Percentiles rank a stretch among this genome's conserved stretches.
Conservation (phyloP, 2,888 invertebrate species). For the Eupithecia subumbrata region DNA sequence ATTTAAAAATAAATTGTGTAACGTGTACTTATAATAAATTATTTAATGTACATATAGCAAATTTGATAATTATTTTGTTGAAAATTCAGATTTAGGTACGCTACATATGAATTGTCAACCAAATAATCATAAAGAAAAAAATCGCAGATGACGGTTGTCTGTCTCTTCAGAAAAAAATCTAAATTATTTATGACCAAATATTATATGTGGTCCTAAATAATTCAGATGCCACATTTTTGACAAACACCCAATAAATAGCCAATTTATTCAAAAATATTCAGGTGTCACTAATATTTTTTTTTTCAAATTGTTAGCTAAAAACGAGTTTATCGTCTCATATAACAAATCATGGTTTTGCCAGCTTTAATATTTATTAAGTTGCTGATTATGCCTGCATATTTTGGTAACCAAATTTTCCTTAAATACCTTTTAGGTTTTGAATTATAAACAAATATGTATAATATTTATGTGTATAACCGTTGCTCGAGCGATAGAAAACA, state of each 20-base stretch:
- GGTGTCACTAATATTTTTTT: slow-evolving; percentile 29
- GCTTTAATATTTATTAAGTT: neutral
- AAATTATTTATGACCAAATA: too few species aligned
- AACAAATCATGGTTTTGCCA: neutral
- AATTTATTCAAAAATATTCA: slow-evolving; percentile 27
- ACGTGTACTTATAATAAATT: too few species aligned
- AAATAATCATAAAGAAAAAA: neutral
- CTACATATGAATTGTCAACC: neutral
- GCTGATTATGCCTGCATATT: neutral
- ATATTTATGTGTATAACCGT: neutral
- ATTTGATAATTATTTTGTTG: too few species aligned
- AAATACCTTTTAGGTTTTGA: neutral
- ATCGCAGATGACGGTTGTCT: neutral
- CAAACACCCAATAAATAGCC: slow-evolving; percentile 17
- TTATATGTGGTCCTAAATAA: slow-evolving; percentile 4
- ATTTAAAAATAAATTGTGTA: too few species aligned
- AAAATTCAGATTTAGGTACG: too few species aligned
- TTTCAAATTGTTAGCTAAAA: slow-evolving; percentile 34
- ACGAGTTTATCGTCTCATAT: slow-evolving; percentile 50
- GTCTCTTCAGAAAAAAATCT: too few species aligned
- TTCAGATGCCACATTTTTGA: slow-evolving; percentile 20
- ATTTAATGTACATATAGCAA: too few species aligned
- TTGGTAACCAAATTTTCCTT: neutral
- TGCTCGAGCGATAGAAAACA: neutral
- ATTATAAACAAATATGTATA: neutral